Conservation (phyloP, 2,797 vertebrate genomes). For the Sardinella longiceps region DNA sequence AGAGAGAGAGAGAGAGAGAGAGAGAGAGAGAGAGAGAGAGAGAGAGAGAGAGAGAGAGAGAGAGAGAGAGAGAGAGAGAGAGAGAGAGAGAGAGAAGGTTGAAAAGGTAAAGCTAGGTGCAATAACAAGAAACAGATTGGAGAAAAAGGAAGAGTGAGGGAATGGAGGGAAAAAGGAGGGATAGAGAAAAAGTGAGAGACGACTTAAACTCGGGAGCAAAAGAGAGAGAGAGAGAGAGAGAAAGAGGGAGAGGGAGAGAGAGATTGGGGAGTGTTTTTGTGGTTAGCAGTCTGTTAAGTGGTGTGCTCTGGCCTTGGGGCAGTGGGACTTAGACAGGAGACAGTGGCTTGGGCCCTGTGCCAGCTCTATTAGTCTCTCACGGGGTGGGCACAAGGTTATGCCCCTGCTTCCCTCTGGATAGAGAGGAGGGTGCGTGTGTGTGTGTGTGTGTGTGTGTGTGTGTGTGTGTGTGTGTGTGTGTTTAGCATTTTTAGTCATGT, state of each 20-base stretch:
- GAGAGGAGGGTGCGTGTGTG: background rate
- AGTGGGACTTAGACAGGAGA: conserved; percentile 78
- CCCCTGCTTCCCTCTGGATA: conserved; percentile 43
- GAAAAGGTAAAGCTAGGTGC: too few relatives aligned
- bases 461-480: background rate
- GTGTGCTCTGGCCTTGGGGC: conserved; percentile 72
- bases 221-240: background rate
- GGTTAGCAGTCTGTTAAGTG: conserved; percentile 65
- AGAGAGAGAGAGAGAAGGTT: conserved; percentile 28
- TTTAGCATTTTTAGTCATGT: background rate
- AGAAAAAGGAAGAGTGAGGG: background rate
- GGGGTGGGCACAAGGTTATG: conserved; percentile 68
- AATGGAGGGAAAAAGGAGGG: conserved; percentile 20
- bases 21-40: background rate
- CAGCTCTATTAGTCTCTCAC: conserved; percentile 76
- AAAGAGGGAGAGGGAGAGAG: too few relatives aligned
- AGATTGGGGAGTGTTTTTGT: conserved; percentile 48
- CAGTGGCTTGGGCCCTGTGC: conserved; percentile 83
- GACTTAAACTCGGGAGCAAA: background rate
- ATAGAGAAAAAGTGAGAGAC: background rate
- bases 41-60: conserved; percentile 17
- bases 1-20: background rate
- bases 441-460: background rate
- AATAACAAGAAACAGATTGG: background rate
- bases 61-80: conserved; percentile 11